Evolutionary conservation across 2,888 invertebrate species (phyloP).

Genomic region (Cheilosia impressa): DNA sequence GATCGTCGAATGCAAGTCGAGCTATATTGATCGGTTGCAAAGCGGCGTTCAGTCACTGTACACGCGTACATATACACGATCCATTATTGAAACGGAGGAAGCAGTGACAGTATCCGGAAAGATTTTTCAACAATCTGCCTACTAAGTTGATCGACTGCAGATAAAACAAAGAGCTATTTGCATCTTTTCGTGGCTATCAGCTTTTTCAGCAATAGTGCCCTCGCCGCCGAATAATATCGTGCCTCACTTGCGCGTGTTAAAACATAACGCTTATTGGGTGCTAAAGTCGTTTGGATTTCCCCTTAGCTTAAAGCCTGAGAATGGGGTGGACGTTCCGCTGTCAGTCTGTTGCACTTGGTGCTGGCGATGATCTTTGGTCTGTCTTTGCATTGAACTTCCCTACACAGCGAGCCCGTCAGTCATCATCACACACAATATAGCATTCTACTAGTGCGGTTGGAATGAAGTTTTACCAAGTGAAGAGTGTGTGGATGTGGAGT

Average conservation of each 20-base stretch:
- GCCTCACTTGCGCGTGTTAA: conserved; percentile 46
- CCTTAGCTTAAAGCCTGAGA: not conserved
- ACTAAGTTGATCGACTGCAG: not conserved
- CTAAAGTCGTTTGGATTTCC: conserved; percentile 9
- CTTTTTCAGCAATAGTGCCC: not conserved
- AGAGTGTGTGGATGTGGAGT: conserved; percentile 7
- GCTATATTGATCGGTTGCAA: conserved; percentile 43
- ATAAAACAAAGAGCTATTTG: conserved; percentile 43
- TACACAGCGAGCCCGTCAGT: conserved; percentile 26
- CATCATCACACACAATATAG: conserved; percentile 41
- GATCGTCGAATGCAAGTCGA: conserved; percentile 26
- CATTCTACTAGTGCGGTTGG: not conserved
- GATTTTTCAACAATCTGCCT: conserved; percentile 1
- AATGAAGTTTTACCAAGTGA: conserved; percentile 7
- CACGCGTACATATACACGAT: not conserved
- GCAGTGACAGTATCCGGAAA: conserved; percentile 7
- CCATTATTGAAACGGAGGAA: conserved; percentile 9
- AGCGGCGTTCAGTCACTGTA: not conserved
- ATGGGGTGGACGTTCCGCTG: conserved; percentile 39
- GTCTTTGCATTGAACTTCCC: conserved; percentile 36
- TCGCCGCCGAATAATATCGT: conserved; percentile 27
- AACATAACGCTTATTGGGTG: conserved; percentile 30
- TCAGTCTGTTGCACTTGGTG: conserved; percentile 41
- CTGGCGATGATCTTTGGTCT: conserved; percentile 48
- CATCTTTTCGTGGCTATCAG: conserved; percentile 6